Evolutionary conservation across 2,113 vertebrate species (phyloP), one percentile per base, ranked within the genome.

Genomic region (Hippotragus niger): DNA sequence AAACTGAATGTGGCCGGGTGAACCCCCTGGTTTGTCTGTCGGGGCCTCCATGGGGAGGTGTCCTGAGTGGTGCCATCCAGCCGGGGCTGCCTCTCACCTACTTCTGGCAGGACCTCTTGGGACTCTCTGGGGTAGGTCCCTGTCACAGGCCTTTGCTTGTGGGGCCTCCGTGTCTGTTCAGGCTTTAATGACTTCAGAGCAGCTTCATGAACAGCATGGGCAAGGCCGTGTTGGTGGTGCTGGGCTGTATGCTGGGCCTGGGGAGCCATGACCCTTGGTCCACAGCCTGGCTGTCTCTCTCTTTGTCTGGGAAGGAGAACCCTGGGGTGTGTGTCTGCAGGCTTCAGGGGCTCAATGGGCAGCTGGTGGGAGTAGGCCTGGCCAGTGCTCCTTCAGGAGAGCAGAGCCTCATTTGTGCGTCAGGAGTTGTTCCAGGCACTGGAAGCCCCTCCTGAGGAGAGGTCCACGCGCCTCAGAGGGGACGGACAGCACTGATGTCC

Each of bases 381-480:
- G 9, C 52, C 4, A 5, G 25, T 0, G 7, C n/a, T 23, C 33
- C 33, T 53, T 55, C 4, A 0, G 4, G 45, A 88, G 36, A 47
- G 17, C 25, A 52, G 83, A 40, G 14, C 33, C n/a, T 36, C 67
- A 71, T 40, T 25, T 74, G 67, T 40, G 36, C 0, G 0, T 74
- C 67, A 74, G 67, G 36, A 74, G 67, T 74, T 74, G 67, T 21
- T 21, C 36, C 0, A 2, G 64, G 64, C 0, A 0, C 64, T 0
- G 1, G 29, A 19, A 90, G 33, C 58, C 4, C 5, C 64, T 80
- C 64, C 52, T 88, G 67, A 74, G 36, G 19, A 40, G 36, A 74
- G 36, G 67, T 74, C 67, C n/a, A 25, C 0, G 10, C 0, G 0
- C 10, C n/a, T 74, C 36, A 5, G 19, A 50, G 57, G 53, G 29